A percentile compares a stretch with the other conserved stretches of the same genome.
phyloP scores from a whole-genome alignment of 2,888 invertebrate species.

The Chrysina gloriosa region DNA sequence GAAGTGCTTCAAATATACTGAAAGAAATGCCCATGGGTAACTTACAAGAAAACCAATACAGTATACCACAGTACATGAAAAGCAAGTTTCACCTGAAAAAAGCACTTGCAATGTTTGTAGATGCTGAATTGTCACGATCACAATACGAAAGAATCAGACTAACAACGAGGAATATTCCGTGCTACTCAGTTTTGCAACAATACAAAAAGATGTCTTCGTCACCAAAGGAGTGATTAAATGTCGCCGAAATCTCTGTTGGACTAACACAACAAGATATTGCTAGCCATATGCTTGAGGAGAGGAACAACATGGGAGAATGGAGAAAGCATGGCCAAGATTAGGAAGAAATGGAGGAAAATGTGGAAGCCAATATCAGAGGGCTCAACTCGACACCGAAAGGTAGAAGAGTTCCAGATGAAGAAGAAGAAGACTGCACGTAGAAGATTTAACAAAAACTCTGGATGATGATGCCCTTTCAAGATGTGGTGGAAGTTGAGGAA shows the following conservation, averaged over 20 bases:
- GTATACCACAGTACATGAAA: not conserved
- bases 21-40: not conserved
- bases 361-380: no score
- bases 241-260: slow-evolving; percentile 16
- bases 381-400: no score
- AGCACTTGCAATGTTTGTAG: slow-evolving; percentile 25
- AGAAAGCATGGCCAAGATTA: no score
- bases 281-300: not conserved
- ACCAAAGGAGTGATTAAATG: slow-evolving; percentile 9
- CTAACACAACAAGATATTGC: slow-evolving; percentile 9
- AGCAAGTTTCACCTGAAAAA: slow-evolving; percentile 1
- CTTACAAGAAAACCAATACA: not conserved
- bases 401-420: no score
- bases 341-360: no score
- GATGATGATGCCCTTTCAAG: slow-evolving; percentile 7
- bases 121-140: not conserved
- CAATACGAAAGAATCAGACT: slow-evolving; percentile 16
- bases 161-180: no score
- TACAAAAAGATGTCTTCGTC: slow-evolving; percentile 20
- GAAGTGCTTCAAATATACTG: slow-evolving; percentile 11
- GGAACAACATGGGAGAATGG: no score
- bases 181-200: no score
- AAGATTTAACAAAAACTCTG: slow-evolving; percentile 17
- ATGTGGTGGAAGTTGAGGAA: slow-evolving; percentile 12
- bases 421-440: slow-evolving; percentile 1